A percentile compares a stretch with the other conserved stretches of the same genome.
Conservation (phyloP, 2,797 vertebrate genomes). For the Aythya fuligula region DNA sequence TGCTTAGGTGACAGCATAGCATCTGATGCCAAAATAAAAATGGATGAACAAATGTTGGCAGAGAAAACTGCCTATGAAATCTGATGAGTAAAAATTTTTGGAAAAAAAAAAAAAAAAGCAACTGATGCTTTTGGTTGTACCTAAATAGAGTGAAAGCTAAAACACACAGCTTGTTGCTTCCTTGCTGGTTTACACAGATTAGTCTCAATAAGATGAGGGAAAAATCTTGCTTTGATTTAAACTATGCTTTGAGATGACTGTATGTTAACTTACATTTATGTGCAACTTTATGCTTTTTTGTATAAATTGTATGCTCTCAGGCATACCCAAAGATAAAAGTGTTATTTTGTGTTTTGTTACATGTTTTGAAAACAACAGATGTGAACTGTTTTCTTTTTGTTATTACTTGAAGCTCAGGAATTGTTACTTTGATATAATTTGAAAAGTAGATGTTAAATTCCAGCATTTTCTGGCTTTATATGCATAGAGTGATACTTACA, state of each 20-base stretch:
- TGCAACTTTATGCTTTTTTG: background rate
- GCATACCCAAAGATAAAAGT: background rate
- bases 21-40: conserved; percentile 3
- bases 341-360: background rate
- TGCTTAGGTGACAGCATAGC: background rate
- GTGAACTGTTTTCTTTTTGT: background rate
- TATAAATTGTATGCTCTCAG: background rate
- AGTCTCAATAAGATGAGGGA: background rate
- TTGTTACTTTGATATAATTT: background rate
- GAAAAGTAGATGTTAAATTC: background rate
- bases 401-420: background rate
- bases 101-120: background rate
- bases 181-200: background rate
- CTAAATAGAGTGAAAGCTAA: background rate
- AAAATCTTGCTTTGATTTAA: background rate
- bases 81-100: background rate
- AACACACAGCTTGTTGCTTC: background rate
- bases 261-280: background rate
- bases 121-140: background rate
- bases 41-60: background rate
- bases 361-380: background rate
- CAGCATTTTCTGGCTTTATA: background rate
- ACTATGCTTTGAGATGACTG: background rate
- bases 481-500: background rate
- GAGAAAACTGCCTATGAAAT: background rate